Base-by-base conservation (phyloP, 2,113 vertebrate species). In the Genyomyrus donnyi region DNA sequence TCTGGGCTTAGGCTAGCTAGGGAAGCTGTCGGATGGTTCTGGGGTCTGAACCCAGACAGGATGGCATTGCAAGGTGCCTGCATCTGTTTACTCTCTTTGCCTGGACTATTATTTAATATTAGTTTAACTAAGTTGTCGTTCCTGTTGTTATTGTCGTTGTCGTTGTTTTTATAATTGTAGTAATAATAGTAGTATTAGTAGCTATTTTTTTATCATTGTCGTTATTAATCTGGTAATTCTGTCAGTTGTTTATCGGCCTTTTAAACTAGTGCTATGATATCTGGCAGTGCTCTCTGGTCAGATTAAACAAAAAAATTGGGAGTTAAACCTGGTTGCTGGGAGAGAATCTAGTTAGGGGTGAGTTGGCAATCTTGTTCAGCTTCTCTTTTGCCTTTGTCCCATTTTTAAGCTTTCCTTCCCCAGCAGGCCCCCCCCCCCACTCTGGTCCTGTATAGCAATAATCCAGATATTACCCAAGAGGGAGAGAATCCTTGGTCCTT, bases 51-150 rank as follows among this genome's bases (percentile, higher is more conserved):
- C 50, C 48, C 10, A 56, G 19, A 84, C 80, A 86, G 80, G 53
- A 15, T 27, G 88, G 80, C 53, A 83, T 88, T 91, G 88, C 19
- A 58, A 88, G 46, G 53, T 88, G 45, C 39, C 52, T 11, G 49
- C 62, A 45, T 53, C 49, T 84, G 90, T 90, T 93, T 91, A 90
- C 91, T 92, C 91, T 91, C 91, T 92, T 87, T 77, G 77, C 92
- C 89, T 93, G 89, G 89, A 91, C 91, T 90, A 88, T 84, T 93
- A 94, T 94, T 93, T 94, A 94, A 94, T 89, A 88, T 90, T 85
- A 91, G 92, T 90, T 92, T 88, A 91, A 90, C 77, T 91, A 85
- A 85, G 90, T 92, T 90, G 92, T 92, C 88, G 80, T 90, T 77
- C 88, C 88, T 90, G 84, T 89, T 89, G 80, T 90, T 88, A 39